Evolutionary conservation across 2,113 vertebrate species (phyloP).

Genomic region (Ahaetulla prasina): DNA sequence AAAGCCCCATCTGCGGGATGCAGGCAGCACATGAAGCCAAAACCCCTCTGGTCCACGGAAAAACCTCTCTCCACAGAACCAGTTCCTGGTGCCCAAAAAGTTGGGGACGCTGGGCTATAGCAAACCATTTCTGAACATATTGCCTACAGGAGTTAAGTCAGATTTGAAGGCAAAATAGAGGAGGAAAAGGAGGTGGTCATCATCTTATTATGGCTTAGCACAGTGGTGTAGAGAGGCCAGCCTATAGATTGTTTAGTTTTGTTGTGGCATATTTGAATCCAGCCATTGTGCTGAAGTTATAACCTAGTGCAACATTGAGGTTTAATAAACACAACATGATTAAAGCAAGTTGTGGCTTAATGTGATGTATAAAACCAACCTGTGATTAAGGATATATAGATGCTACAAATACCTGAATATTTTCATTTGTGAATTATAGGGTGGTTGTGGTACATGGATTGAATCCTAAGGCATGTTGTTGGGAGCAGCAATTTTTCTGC

Average conservation of each 20-base stretch:
- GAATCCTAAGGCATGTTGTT: background rate
- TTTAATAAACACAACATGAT: background rate
- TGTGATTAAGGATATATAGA: background rate
- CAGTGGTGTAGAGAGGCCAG: background rate
- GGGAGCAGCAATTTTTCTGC: background rate
- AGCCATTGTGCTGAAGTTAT: background rate
- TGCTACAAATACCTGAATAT: background rate
- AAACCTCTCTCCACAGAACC: too few species aligned
- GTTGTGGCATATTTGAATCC: background rate
- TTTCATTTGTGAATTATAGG: background rate
- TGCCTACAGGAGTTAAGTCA: background rate
- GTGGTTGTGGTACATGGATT: background rate
- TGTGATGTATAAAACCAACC: background rate
- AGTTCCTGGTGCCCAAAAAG: too few species aligned
- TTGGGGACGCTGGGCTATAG: background rate
- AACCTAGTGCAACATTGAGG: background rate
- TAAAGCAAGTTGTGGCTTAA: background rate
- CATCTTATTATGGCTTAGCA: background rate
- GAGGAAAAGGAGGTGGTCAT: background rate
- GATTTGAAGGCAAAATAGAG: background rate
- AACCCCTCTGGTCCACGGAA: too few species aligned
- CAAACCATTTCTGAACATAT: background rate
- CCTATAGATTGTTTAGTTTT: background rate
- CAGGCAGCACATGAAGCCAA: too few species aligned
- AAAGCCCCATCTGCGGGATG: too few species aligned